These are phyloP conservation scores for Brenthis daphne DNA, from an alignment of 2,888 invertebrate species.

Conservation along the genomic window DNA sequence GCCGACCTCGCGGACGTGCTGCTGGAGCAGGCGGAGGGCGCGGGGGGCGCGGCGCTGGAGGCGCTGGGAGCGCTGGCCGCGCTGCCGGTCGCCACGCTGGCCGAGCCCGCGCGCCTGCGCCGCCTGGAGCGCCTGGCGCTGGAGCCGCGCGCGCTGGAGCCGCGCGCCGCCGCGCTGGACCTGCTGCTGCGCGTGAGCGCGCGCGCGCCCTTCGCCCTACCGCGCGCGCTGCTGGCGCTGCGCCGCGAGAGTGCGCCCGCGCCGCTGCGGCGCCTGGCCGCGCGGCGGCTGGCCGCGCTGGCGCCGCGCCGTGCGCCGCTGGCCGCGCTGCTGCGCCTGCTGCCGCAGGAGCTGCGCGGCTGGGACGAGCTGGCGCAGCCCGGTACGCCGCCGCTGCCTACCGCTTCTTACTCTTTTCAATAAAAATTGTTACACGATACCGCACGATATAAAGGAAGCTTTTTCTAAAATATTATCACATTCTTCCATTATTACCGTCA, in stretches of 20 bases:
- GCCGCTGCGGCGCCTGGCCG: conserved; percentile 61
- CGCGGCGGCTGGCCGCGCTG: conserved; percentile 54
- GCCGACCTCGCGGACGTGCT: conserved; percentile 51
- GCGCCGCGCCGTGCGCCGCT: conserved; percentile 37
- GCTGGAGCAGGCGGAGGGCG: conserved; percentile 49
- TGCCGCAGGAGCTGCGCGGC: conserved; percentile 45
- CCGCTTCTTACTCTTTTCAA: conserved; percentile 35
- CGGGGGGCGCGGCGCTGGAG: conserved; percentile 47
- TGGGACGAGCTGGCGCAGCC: conserved; percentile 49
- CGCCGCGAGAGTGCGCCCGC: conserved; percentile 40
- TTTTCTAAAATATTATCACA: no score
- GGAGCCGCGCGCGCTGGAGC: conserved; percentile 43
- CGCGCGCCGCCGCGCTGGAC: conserved; percentile 58
- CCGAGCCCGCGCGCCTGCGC: conserved; percentile 27
- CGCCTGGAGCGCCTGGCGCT: conserved; percentile 31
- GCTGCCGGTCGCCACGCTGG: conserved; percentile 36
- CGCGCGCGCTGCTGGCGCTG: conserved; percentile 31
- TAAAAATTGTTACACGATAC: no score
- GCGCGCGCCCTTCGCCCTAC: conserved; percentile 43
- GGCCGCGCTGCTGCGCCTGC: conserved; percentile 39
- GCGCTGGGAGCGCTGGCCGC: conserved; percentile 44
- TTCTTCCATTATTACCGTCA: no score
- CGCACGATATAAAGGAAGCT: no score
- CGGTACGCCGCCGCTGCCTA: conserved; percentile 47
- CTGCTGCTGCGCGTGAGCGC: conserved; percentile 46